A percentile compares a stretch with the other conserved stretches of the same genome.
Evolutionary conservation across 35 echinoderm and acorn worm genomes (phyloP).

Genomic region (Heliocidaris erythrogramma): DNA sequence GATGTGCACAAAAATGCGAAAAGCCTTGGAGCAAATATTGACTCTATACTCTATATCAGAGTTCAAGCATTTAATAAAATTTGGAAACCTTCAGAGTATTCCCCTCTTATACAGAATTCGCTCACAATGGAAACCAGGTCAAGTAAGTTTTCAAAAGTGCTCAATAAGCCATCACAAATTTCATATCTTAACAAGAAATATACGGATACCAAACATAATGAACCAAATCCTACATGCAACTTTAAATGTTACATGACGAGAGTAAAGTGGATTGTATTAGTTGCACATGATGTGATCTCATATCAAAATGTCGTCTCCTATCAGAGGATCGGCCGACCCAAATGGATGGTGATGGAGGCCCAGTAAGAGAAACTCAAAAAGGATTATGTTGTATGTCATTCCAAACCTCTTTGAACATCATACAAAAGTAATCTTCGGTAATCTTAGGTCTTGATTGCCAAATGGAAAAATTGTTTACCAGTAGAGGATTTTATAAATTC

Average conservation of each 20-base stretch:
- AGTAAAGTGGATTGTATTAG: neutral
- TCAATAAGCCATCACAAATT: too few relatives aligned
- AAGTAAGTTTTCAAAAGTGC: neutral
- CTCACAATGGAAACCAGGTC: neutral
- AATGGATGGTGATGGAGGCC: constrained; percentile 1
- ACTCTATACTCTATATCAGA: neutral
- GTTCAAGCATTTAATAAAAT: neutral
- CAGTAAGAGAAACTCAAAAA: neutral
- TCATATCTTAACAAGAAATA: too few relatives aligned
- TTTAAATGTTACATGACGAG: neutral
- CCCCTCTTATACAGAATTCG: neutral
- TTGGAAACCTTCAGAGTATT: neutral
- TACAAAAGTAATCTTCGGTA: neutral
- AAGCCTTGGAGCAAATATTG: neutral
- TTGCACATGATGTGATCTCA: neutral
- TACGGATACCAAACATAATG: too few relatives aligned
- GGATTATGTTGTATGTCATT: neutral
- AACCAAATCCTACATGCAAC: neutral
- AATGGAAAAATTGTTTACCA: neutral
- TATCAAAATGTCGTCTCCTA: neutral
- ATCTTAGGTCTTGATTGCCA: neutral
- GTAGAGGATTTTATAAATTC: neutral
- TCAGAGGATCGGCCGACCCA: neutral
- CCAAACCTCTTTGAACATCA: neutral
- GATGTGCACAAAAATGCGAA: neutral